Evolutionary conservation across 2,888 invertebrate species (phyloP), one percentile per base, ranked within the genome.

Genomic region (Luperina testacea): DNA sequence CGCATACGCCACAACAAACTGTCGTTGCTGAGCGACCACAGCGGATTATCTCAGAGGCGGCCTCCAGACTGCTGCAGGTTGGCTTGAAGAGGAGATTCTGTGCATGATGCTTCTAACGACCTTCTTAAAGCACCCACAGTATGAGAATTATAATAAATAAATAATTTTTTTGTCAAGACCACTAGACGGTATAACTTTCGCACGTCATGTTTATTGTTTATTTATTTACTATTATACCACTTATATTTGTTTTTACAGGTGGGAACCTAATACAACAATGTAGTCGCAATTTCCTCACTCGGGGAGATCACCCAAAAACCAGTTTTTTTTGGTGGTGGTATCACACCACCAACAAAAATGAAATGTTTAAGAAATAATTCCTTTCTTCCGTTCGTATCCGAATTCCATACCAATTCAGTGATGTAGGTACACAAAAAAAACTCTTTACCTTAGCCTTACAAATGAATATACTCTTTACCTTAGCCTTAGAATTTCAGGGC

Each of bases 401-500:
- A 74, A 42, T 51, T 45, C 32, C 65, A 78, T 78, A 65, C 32
- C 27, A 77, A 75, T 76, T 76, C n/a, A 57, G 15, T 7, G 24
- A 27, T 7, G n/a, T 32, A 32, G 13, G 59, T 53, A 51, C 27
- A 20, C 27, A 77, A 79, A 51, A 64, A 32, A 32, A 32, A 32
- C 32, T 32, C 57, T 67, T 68, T 61, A 63, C 67, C 53, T 74
- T 61, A 32, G 27, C 72, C 48, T 80, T 69, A 73, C 32, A 32
- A 32, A 32, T 32, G 32, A 32, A 32, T 32, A 32, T 32, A 32
- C 32, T 32, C 57, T 67, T 68, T 61, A 63, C 67, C 53, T 74
- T 61, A 32, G 27, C 72, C 48, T 80, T 69, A 73, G 78, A 64
- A 67, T 75, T 78, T 45, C 63, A 67, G 59, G 67, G 68, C 75